These are phyloP conservation scores for Euleptes europaea DNA, from an alignment of 2,113 vertebrate genomes.

Conservation along the genomic window DNA sequence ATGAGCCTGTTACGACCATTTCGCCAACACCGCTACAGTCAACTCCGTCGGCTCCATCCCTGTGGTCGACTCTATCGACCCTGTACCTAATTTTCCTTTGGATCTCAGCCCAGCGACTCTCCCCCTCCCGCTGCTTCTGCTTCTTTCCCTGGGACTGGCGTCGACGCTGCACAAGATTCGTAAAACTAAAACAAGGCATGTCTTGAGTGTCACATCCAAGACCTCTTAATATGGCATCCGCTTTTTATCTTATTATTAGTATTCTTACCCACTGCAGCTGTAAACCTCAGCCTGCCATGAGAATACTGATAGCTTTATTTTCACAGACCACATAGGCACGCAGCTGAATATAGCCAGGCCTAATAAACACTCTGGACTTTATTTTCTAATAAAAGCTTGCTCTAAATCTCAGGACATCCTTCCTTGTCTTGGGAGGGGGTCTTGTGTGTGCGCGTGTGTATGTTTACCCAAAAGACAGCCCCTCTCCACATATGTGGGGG, in stretches of 20 bases:
- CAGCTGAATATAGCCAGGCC: background rate
- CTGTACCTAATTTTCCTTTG: too few species aligned
- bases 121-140: background rate
- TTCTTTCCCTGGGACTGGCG: background rate
- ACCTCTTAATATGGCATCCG: background rate
- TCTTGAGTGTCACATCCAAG: too few species aligned
- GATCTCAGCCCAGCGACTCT: background rate
- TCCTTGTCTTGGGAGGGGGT: background rate
- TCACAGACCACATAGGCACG: background rate
- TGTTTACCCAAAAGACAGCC: too few species aligned
- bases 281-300: fast-evolving
- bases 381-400: background rate
- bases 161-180: background rate
- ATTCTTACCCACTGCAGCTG: background rate
- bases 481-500: too few species aligned
- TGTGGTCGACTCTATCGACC: too few species aligned
- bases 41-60: too few species aligned
- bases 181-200: background rate
- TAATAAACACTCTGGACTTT: background rate
- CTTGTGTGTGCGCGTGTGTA: background rate
- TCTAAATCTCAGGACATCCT: background rate
- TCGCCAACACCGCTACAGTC: too few species aligned
- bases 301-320: constrained; percentile 19
- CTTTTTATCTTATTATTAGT: background rate
- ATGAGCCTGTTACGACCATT: too few species aligned